Percentiles rank a stretch among this genome's conserved stretches.
These are phyloP conservation scores for Dromiciops gliroides DNA, from an alignment of 2,113 vertebrate species.

Conservation along the genomic window DNA sequence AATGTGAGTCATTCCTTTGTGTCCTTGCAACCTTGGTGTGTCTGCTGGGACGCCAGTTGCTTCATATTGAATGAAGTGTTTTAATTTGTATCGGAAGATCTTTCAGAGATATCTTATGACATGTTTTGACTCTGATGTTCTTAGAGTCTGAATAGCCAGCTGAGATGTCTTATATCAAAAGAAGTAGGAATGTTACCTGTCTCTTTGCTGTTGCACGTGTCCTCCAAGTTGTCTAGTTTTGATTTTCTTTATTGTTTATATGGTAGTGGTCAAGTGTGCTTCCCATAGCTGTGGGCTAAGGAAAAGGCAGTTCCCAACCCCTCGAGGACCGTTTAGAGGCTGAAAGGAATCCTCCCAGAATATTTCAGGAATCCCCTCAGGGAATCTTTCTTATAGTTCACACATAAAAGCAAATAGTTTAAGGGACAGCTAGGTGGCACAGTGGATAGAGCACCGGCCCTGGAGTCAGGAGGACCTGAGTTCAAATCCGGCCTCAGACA, in stretches of 20 bases:
- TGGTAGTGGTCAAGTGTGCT: background rate
- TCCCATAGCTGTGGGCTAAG: background rate
- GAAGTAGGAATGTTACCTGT: accelerated
- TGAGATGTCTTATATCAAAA: background rate
- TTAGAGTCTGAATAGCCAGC: constrained; percentile 18
- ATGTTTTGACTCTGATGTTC: constrained; percentile 29
- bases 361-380: constrained; percentile 23
- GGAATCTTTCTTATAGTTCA: background rate
- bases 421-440: too few species aligned
- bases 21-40: background rate
- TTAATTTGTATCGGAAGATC: background rate
- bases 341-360: background rate
- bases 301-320: background rate
- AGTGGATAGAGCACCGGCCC: too few species aligned
- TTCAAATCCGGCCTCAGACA: too few species aligned
- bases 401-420: constrained; percentile 42
- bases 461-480: too few species aligned
- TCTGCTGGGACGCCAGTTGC: background rate
- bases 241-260: background rate
- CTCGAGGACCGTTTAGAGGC: background rate
- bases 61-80: constrained; percentile 43
- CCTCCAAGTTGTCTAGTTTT: background rate
- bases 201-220: background rate
- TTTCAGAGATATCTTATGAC: constrained; percentile 34
- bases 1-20: constrained; percentile 32